Evolutionary conservation across 2,113 vertebrate species (phyloP), one percentile per base, ranked within the genome.

Genomic region (Conger conger): DNA sequence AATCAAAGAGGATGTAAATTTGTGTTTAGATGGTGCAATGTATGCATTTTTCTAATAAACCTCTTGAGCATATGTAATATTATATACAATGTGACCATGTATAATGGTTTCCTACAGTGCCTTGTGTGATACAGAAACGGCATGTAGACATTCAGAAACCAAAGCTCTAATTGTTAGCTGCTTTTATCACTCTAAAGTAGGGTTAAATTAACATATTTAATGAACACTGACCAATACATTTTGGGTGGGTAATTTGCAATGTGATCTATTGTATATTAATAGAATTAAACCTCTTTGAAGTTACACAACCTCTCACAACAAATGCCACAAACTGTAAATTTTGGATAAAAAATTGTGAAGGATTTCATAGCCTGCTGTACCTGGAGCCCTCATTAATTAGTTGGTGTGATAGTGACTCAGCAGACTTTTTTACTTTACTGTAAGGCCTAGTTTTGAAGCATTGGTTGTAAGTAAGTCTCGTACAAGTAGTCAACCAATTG

Each of bases 401-500:
- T 50, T 36, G 18, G 37, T 42, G 27, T 42, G 18, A 40, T 13
- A 42, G 18, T 77, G 23, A 63, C 57, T 27, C 18, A 63, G 73
- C 45, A 83, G 42, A 13, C 54, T 18, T 11, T 30, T 8, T 30
- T 38, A 77, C 78, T 53, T 38, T 57, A 36, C 8, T n/a, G 20
- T 78, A 20, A 63, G 42, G 68, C 77, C 73, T 53, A 50, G 68
- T 35, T 23, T 50, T 83, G 20, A 76, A 76, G n/a, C 45, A 35
- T 76, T 42, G 63, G 38, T 17, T 42, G 36, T n/a, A 42, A 23
- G 18, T 63, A 23, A 77, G 17, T 54, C 18, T 53, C 35, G 18
- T 77, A 54, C 50, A 35, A 78, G 77, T 23, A 83, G n/a, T 30
- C 53, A 40, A 79, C n/a, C 20, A 30, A 82, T 82, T 84, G 33